Percentiles rank a stretch among this genome's conserved stretches.
phyloP scores from a whole-genome alignment of 1,140 invertebrate genomes.

The Anadara kagoshimensis region DNA sequence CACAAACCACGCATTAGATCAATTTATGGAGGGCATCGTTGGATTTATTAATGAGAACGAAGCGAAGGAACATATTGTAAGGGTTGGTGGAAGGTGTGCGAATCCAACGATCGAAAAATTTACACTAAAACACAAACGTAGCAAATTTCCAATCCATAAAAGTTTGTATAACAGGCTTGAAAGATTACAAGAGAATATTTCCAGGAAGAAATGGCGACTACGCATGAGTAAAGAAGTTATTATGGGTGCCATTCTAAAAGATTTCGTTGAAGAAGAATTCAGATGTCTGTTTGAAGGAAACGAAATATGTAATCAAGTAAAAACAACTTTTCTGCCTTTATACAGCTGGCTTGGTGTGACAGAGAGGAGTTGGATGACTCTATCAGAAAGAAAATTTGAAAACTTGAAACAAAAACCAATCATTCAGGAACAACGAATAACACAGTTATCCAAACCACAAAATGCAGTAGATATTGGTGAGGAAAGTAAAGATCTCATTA shows the following conservation, averaged over 20 bases:
- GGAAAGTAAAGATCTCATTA: constrained; percentile 13
- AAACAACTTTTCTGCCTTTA: constrained; percentile 1
- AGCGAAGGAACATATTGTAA: constrained; percentile 83
- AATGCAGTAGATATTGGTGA: background rate
- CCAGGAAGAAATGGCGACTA: constrained; percentile 7
- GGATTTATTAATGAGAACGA: constrained; percentile 68
- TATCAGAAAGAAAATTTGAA: background rate
- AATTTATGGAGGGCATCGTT: constrained; percentile 84
- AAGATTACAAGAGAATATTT: background rate
- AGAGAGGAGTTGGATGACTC: background rate
- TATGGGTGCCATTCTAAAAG: background rate
- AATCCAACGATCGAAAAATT: constrained; percentile 57
- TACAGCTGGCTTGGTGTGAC: constrained; percentile 2
- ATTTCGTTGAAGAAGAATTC: background rate
- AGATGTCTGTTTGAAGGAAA: background rate
- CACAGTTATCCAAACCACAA: constrained; percentile 8
- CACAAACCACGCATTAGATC: constrained; percentile 92
- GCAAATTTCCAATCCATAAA: background rate
- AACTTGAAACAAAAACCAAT: background rate
- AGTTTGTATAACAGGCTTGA: background rate
- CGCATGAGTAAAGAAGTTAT: constrained; percentile 1
- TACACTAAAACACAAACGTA: constrained; percentile 17
- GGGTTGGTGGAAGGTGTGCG: constrained; percentile 84
- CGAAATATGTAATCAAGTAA: background rate
- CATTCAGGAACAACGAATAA: constrained; percentile 3